Percentiles rank a stretch among this genome's conserved stretches.
These are phyloP conservation scores for Epizoanthus ramosus DNA, from an alignment of 92 coral and sea anemone genomes.

Conservation along the genomic window DNA sequence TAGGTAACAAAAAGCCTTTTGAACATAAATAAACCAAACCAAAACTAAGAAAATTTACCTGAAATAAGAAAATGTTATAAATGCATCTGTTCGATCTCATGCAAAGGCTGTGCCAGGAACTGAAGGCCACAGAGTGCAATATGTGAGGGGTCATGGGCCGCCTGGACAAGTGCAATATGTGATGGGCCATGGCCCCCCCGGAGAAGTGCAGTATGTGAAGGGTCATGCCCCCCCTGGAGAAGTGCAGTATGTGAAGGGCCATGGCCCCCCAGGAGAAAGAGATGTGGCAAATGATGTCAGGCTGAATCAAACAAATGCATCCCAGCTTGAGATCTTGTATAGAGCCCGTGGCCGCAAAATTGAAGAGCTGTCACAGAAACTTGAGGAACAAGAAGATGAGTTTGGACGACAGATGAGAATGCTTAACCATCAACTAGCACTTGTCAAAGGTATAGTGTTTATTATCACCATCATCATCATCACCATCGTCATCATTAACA, in stretches of 20 bases:
- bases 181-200: constrained; percentile 16
- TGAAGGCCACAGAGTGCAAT: constrained; percentile 76
- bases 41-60: too few species aligned
- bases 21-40: too few species aligned
- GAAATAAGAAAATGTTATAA: too few species aligned
- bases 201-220: constrained; percentile 62
- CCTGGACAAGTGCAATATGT: constrained; percentile 75
- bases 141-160: too few species aligned
- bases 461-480: too few species aligned
- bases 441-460: constrained; percentile 76
- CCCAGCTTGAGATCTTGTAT: constrained; percentile 89
- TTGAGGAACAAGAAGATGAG: constrained; percentile 89
- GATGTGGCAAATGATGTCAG: constrained; percentile 5
- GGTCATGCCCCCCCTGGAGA: constrained; percentile 20
- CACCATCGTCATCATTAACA: too few species aligned
- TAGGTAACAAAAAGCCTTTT: too few species aligned
- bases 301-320: constrained; percentile 33
- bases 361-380: constrained; percentile 78
- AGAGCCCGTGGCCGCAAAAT: constrained; percentile 93
- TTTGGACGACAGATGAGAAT: constrained; percentile 85
- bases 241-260: constrained; percentile 63
- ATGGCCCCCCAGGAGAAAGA: background rate
- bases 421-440: constrained; percentile 81
- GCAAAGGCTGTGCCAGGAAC: constrained; percentile 14
- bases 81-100: background rate